Percentiles rank a stretch among this genome's conserved stretches.
Conservation (phyloP, 2,888 invertebrate genomes). For the Caenorhabditis zanzibari region DNA sequence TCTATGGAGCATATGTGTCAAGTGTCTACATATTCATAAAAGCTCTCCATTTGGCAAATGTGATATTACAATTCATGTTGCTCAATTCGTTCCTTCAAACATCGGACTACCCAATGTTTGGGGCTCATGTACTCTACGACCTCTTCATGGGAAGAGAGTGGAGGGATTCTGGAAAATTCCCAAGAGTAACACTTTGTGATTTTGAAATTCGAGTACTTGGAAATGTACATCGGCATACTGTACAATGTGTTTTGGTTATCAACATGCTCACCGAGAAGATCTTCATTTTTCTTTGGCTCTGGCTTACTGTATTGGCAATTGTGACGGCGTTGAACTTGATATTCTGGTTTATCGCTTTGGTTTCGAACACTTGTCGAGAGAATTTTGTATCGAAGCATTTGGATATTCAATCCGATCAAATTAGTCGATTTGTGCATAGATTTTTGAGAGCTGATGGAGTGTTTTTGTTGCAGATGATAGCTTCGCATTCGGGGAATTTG, state of each 20-base stretch:
- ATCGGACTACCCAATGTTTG: constrained; percentile 83
- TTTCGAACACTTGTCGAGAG: constrained; percentile 75
- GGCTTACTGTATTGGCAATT: constrained; percentile 81
- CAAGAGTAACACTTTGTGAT: constrained; percentile 84
- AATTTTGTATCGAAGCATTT: constrained; percentile 73
- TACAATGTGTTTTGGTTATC: constrained; percentile 83
- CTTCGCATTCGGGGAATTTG: constrained; percentile 77
- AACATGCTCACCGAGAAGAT: constrained; percentile 84
- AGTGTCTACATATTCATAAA: constrained; percentile 85
- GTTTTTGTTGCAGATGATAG: constrained; percentile 79
- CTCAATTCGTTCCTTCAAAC: constrained; percentile 85
- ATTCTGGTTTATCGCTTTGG: constrained; percentile 82
- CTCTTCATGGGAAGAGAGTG: constrained; percentile 83
- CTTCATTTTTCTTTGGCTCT: constrained; percentile 83
- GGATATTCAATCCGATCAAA: constrained; percentile 72
- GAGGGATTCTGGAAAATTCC: constrained; percentile 84
- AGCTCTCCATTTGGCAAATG: constrained; percentile 82
- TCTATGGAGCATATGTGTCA: constrained; percentile 85
- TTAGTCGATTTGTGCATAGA: constrained; percentile 77
- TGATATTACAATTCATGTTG: constrained; percentile 84
- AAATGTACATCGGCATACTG: constrained; percentile 83
- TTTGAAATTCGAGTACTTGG: constrained; percentile 84
- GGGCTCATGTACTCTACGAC: constrained; percentile 85
- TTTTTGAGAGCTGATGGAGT: constrained; percentile 83
- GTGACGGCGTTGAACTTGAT: constrained; percentile 81